Percentiles rank a stretch among this genome's conserved stretches.
Conservation (phyloP, 2,888 invertebrate genomes). For the Cosmia pyralina region DNA sequence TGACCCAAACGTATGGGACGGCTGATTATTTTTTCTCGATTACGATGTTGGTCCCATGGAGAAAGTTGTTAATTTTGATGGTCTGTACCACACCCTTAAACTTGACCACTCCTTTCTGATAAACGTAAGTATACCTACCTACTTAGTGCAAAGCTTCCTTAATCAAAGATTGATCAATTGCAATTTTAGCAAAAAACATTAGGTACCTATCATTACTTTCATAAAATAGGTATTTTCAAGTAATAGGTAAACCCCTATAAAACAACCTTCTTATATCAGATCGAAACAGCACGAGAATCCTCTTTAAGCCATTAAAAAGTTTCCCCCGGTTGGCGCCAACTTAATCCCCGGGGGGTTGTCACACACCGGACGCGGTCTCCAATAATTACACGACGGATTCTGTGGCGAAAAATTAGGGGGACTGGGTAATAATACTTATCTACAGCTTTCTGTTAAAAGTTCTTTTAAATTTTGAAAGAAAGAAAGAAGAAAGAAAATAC, state of each 20-base stretch:
- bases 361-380: slow-evolving; percentile 37
- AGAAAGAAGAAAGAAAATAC: too few relatives aligned
- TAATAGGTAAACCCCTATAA: too few relatives aligned
- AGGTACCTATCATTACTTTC: not conserved
- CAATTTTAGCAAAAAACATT: not conserved
- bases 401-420: not conserved
- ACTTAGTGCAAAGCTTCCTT: not conserved
- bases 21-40: too few relatives aligned
- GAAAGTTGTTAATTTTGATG: too few relatives aligned
- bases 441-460: too few relatives aligned
- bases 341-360: slow-evolving; percentile 50
- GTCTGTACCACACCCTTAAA: too few relatives aligned
- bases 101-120: too few relatives aligned
- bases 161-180: not conserved
- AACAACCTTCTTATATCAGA: slow-evolving; percentile 14
- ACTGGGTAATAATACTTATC: not conserved
- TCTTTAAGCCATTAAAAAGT: slow-evolving; percentile 64
- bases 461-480: too few relatives aligned
- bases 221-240: too few relatives aligned
- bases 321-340: slow-evolving; percentile 42
- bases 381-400: slow-evolving; percentile 20
- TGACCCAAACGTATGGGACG: too few relatives aligned
- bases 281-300: slow-evolving; percentile 23
- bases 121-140: not conserved
- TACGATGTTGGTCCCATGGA: too few relatives aligned